Base-by-base conservation (phyloP, 2,113 vertebrate species). In the Canis aureus region DNA sequence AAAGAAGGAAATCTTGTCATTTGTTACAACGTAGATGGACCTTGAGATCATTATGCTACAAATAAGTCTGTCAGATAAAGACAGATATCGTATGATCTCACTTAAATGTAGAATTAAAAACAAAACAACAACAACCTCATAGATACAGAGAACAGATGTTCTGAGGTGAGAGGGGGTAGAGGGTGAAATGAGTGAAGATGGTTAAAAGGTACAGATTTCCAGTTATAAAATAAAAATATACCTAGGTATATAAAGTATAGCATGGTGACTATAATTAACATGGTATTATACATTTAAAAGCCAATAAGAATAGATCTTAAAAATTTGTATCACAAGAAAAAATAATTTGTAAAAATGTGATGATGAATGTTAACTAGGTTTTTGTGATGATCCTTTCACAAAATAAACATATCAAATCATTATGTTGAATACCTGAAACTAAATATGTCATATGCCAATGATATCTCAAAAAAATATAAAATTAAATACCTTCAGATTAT, bases 401-500 rank as follows among this genome's bases (percentile, higher is more conserved):
- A 78, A 89, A 96, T 43, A 53, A 62, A 90, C 19, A 27, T 60
- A 84, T 11, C 3, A 6, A 79, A 55, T 84, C 23, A 83, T 83
- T 78, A 76, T 89, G 60, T 38, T 62, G 25, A 69, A 93, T 4
- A 89, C 19, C 91, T 62, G 20, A 71, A 85, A 89, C 25, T 62
- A 79, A 85, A 93, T n/a, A 27, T 23, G 17, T 78, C 35, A 49
- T n/a, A 81, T 38, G 5, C 53, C 38, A 73, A 38, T 51, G 29
- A 79, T 51, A 86, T 53, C 25, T 84, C 69, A 87, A 64, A 53
- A 79, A 93, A 67, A 59, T 66, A 74, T 64, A 51, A 91, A 97
- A 80, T 76, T 67, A 94, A 90, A 95, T 98, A 99, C 99, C 99
- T 99, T 99, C 91, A 99, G 98, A 59, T 98, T 98, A 96, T 99